A percentile compares a stretch with the other conserved stretches of the same genome.
These are phyloP conservation scores for Ceratosolen solmsi DNA, from an alignment of 1,140 invertebrate genomes.

Conservation along the genomic window DNA sequence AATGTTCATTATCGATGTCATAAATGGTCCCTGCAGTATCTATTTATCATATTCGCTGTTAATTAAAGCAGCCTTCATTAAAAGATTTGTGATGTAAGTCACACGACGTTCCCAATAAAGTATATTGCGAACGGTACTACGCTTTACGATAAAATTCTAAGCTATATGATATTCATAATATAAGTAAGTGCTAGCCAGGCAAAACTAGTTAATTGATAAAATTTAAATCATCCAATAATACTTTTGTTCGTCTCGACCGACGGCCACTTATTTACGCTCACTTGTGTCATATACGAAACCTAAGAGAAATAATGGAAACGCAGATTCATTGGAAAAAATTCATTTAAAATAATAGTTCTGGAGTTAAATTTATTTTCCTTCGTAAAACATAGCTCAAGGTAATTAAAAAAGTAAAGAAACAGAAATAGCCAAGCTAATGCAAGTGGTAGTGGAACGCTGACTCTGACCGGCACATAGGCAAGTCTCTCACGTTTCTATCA, in stretches of 20 bases:
- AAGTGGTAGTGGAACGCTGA: background rate
- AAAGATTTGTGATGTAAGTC: background rate
- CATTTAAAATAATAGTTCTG: background rate
- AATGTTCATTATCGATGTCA: background rate
- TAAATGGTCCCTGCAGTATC: background rate
- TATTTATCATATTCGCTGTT: background rate
- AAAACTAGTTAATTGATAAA: background rate
- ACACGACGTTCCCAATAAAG: background rate
- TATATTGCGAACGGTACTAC: background rate
- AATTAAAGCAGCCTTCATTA: background rate
- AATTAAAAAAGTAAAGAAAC: background rate
- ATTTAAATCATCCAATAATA: background rate
- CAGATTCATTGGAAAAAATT: too few species aligned
- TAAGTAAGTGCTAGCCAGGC: background rate
- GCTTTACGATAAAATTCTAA: background rate
- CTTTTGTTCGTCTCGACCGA: background rate
- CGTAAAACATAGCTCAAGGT: background rate
- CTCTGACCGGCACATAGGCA: background rate
- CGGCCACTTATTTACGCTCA: too few species aligned
- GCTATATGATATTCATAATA: background rate
- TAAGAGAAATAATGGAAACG: too few species aligned
- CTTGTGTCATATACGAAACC: background rate
- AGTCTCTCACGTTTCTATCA: slow-evolving; percentile 8
- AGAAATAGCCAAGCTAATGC: background rate
- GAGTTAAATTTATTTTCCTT: background rate